phyloP scores from a whole-genome alignment of 1,140 invertebrate genomes.

The Laupala kohalensis region DNA sequence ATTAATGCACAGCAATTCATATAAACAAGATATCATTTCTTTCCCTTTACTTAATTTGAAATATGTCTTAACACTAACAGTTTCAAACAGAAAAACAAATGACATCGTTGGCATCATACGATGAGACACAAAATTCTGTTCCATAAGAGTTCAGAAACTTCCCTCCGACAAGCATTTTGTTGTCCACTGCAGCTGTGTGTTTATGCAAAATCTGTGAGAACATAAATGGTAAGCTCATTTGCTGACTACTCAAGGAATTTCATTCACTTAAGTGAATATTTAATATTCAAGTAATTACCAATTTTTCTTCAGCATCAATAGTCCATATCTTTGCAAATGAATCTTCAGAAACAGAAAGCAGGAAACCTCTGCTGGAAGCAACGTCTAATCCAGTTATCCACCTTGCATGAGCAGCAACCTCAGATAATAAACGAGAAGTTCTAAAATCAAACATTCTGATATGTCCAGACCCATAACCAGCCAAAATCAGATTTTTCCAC shows the following conservation, averaged over 20 bases:
- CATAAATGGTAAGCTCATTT: not conserved
- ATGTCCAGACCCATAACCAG: constrained; percentile 34
- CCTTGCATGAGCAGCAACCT: constrained; percentile 33
- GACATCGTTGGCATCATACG: constrained; percentile 22
- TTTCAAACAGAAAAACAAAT: constrained; percentile 18
- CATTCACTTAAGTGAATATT: not conserved
- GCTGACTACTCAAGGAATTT: not conserved
- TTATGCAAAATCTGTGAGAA: constrained; percentile 17
- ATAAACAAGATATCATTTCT: no score
- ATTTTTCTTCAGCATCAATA: constrained; percentile 16
- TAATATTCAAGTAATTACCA: not conserved
- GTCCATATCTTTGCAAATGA: constrained; percentile 32
- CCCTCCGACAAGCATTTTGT: constrained; percentile 23
- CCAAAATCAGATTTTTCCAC: constrained; percentile 24
- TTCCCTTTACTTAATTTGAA: no score
- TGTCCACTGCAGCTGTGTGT: constrained; percentile 19
- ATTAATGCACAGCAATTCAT: no score
- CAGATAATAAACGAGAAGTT: constrained; percentile 25
- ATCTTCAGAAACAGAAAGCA: constrained; percentile 33
- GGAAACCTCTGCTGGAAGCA: constrained; percentile 26
- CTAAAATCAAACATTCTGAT: constrained; percentile 27
- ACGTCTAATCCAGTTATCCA: constrained; percentile 33
- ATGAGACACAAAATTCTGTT: constrained; percentile 22
- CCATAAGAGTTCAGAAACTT: constrained; percentile 22
- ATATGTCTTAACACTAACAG: not conserved